These are phyloP conservation scores for Scaptomyza hsui DNA, from an alignment of 1,140 invertebrate species.

Conservation along the genomic window DNA sequence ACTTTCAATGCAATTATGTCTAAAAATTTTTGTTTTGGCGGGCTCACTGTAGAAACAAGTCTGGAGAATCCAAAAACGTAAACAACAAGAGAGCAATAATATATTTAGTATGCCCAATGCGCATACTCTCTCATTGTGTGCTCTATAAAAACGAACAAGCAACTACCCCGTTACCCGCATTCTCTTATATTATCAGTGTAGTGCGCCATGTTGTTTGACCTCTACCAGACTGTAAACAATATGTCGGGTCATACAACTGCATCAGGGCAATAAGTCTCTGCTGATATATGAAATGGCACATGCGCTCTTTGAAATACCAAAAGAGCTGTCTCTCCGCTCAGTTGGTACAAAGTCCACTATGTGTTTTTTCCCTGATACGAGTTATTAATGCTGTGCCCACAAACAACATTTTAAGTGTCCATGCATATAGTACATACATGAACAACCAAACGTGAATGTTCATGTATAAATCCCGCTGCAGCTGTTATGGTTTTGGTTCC, in stretches of 20 bases:
- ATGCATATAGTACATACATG: conserved; percentile 7
- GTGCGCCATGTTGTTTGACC: conserved; percentile 21
- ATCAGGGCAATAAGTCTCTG: conserved; percentile 32
- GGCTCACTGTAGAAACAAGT: conserved; percentile 25
- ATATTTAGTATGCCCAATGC: conserved; percentile 10
- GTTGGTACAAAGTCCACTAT: conserved; percentile 29
- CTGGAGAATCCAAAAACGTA: conserved; percentile 29
- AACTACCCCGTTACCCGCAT: neutral
- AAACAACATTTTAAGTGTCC: conserved; percentile 6
- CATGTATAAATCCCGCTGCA: neutral
- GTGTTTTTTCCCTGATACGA: conserved; percentile 1
- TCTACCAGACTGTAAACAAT: conserved; percentile 19
- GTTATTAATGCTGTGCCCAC: conserved; percentile 12
- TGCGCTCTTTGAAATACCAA: conserved; percentile 20
- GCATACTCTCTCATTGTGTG: conserved; percentile 22
- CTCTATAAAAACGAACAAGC: neutral
- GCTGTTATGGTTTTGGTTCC: conserved; percentile 7
- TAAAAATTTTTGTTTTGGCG: conserved; percentile 4
- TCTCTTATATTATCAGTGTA: conserved; percentile 11
- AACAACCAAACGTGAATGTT: neutral
- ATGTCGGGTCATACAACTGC: conserved; percentile 28
- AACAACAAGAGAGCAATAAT: conserved; percentile 37
- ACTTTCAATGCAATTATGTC: neutral
- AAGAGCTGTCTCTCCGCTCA: neutral
- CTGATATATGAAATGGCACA: conserved; percentile 10